A percentile compares a stretch with the other conserved stretches of the same genome.
These are phyloP conservation scores for Meghimatium bilineatum DNA, from an alignment of 2,888 invertebrate species.

Conservation along the genomic window DNA sequence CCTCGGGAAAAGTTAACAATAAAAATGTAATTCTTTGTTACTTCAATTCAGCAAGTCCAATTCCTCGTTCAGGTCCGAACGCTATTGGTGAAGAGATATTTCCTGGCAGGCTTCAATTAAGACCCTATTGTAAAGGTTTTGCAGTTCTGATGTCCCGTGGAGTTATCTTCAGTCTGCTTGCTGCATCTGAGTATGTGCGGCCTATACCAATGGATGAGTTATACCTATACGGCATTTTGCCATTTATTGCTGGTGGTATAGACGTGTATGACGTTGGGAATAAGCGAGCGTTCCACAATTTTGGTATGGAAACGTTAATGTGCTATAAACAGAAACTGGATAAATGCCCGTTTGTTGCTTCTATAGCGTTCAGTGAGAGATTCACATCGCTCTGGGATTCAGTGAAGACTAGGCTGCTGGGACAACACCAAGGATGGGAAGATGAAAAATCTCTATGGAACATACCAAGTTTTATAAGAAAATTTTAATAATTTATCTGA, in stretches of 20 bases:
- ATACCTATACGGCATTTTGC: slow-evolving; percentile 36
- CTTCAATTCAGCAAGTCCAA: slow-evolving; percentile 29
- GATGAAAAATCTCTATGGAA: slow-evolving; percentile 33
- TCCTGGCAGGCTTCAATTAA: slow-evolving; percentile 6
- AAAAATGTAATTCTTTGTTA: slow-evolving; percentile 18
- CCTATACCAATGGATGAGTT: slow-evolving; percentile 15
- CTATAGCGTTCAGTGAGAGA: slow-evolving; percentile 35
- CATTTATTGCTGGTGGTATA: slow-evolving; percentile 30
- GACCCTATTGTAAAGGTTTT: slow-evolving; percentile 43
- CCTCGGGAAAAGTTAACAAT: background rate
- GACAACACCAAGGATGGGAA: background rate
- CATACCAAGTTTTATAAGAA: slow-evolving; percentile 21
- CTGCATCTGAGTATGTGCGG: slow-evolving; percentile 22
- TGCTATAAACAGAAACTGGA: slow-evolving; percentile 29
- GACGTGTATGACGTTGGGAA: slow-evolving; percentile 38
- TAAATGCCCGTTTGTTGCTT: slow-evolving; percentile 34
- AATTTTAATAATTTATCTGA: background rate
- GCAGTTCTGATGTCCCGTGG: slow-evolving; percentile 20
- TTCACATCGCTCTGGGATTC: slow-evolving; percentile 36
- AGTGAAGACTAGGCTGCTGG: slow-evolving; percentile 1
- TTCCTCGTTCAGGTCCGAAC: slow-evolving; percentile 28
- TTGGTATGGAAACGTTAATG: slow-evolving; percentile 29
- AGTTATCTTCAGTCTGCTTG: slow-evolving; percentile 11
- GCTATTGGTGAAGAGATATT: slow-evolving; percentile 18
- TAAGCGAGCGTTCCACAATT: slow-evolving; percentile 45